Evolutionary conservation across 2,113 vertebrate species (phyloP).

Genomic region (Sarotherodon lohbergeri): DNA sequence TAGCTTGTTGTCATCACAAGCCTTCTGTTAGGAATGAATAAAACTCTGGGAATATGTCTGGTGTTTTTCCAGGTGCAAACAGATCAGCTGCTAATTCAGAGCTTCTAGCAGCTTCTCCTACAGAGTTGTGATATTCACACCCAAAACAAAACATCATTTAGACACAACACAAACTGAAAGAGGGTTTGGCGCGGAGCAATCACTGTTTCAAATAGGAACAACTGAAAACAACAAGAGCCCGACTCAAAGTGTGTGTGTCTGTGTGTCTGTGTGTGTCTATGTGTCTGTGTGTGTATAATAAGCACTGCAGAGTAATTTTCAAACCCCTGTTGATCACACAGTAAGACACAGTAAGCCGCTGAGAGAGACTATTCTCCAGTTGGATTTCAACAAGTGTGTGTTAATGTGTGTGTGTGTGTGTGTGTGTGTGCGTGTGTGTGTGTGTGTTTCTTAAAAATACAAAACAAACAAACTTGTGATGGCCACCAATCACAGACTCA

Average conservation of each 20-base stretch:
- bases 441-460: background rate
- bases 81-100: slow-evolving; percentile 24
- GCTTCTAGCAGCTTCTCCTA: background rate
- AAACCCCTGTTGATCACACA: slow-evolving; percentile 41
- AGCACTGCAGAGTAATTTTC: slow-evolving; percentile 44
- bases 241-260: background rate
- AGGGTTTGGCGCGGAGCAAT: background rate
- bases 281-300: background rate
- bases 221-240: slow-evolving; percentile 17
- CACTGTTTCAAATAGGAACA: slow-evolving; percentile 5
- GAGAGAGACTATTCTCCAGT: slow-evolving; percentile 19
- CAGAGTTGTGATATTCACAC: background rate
- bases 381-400: slow-evolving; percentile 8
- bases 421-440: background rate
- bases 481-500: background rate
- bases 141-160: slow-evolving; percentile 25
- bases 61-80: slow-evolving; percentile 18
- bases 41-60: background rate
- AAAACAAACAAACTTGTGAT: background rate
- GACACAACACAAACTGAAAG: slow-evolving; percentile 13
- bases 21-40: background rate
- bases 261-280: background rate
- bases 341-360: background rate
- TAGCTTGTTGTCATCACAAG: background rate
- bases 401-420: background rate